phyloP scores from a whole-genome alignment of 1,140 invertebrate species.

The Eurytemora carolleeae region DNA sequence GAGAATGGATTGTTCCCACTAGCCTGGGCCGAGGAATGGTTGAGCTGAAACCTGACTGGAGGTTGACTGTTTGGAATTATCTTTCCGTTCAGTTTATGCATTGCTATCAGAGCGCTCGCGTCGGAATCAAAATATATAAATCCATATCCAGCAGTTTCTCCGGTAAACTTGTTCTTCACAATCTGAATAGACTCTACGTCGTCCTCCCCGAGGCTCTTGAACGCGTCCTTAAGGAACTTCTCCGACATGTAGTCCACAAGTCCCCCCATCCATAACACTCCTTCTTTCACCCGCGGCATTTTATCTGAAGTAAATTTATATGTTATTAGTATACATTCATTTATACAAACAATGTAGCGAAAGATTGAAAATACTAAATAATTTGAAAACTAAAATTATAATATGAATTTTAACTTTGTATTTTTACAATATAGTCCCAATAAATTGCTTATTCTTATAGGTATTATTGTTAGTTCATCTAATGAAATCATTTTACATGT shows the following conservation, averaged over 20 bases:
- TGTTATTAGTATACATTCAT: too few relatives aligned
- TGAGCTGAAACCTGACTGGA: not conserved
- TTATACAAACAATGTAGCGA: too few relatives aligned
- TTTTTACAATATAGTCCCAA: too few relatives aligned
- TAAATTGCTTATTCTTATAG: too few relatives aligned
- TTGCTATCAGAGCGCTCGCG: constrained; percentile 70
- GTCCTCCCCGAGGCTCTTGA: not conserved
- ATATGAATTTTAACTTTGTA: too few relatives aligned
- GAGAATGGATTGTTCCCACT: not conserved
- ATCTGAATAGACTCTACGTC: constrained; percentile 22
- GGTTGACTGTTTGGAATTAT: constrained; percentile 49
- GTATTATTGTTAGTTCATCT: too few relatives aligned
- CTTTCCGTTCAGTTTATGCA: constrained; percentile 89
- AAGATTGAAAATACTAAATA: too few relatives aligned
- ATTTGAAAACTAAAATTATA: too few relatives aligned
- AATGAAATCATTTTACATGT: too few relatives aligned
- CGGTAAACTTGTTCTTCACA: constrained; percentile 78
- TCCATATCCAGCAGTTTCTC: constrained; percentile 60
- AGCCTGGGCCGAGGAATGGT: not conserved
- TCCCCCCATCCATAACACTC: not conserved
- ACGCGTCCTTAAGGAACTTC: not conserved
- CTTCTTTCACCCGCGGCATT: not conserved
- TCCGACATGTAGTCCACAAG: not conserved
- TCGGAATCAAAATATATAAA: constrained; percentile 85
- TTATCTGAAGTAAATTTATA: too few relatives aligned